phyloP scores from a whole-genome alignment of 1,140 invertebrate species.

The Phenacoccus solenopsis region DNA sequence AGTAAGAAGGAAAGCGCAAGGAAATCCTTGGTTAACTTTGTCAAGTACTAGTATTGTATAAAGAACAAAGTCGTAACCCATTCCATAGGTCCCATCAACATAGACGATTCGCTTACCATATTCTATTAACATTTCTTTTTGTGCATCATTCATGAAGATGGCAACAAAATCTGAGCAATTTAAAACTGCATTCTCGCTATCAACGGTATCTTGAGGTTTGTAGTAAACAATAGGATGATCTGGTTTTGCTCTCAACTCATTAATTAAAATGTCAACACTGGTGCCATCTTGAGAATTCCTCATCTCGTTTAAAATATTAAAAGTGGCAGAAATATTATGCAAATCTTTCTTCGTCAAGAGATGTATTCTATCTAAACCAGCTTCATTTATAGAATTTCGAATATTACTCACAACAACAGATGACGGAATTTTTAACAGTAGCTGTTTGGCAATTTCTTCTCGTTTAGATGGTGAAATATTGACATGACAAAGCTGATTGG shows the following conservation, averaged over 20 bases:
- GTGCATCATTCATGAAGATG: conserved; percentile 18
- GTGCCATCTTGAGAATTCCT: neutral
- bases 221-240: neutral
- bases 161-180: conserved; percentile 13
- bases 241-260: neutral
- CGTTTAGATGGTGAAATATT: no score
- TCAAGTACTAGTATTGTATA: conserved; percentile 11
- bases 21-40: neutral
- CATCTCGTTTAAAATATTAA: neutral
- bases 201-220: neutral
- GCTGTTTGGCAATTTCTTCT: no score
- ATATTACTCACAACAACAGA: no score
- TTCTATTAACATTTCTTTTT: conserved; percentile 3
- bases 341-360: neutral
- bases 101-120: neutral
- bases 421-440: no score
- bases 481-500: no score
- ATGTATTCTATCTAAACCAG: neutral
- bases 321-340: neutral
- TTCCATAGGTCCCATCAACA: conserved; percentile 5
- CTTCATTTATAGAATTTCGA: no score
- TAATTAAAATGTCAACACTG: neutral
- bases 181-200: neutral
- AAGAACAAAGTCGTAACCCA: conserved; percentile 13
- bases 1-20: conserved; percentile 7